phyloP scores from a whole-genome alignment of 2,888 invertebrate species.

The Leptopilina drosophilae region DNA sequence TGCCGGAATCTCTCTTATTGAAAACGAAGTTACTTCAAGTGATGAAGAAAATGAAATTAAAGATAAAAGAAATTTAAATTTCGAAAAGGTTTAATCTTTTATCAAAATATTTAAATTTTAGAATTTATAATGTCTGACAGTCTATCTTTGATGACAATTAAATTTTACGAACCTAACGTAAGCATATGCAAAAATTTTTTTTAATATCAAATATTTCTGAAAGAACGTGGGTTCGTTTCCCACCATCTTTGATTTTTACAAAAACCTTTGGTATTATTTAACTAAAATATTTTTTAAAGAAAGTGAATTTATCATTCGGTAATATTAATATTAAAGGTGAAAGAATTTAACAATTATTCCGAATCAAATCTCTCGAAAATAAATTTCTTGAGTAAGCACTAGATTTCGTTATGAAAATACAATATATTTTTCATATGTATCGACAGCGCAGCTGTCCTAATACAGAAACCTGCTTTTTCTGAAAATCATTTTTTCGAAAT shows the following conservation, averaged over 20 bases:
- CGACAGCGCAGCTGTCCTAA: too few relatives aligned
- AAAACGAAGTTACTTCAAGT: not conserved
- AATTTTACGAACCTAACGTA: not conserved
- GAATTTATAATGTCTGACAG: not conserved
- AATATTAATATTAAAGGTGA: too few relatives aligned
- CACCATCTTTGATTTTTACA: not conserved
- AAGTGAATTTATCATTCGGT: too few relatives aligned
- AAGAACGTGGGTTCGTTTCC: not conserved
- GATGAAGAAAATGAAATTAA: slow-evolving; percentile 1
- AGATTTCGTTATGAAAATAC: too few relatives aligned
- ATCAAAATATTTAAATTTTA: not conserved
- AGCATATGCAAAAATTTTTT: not conserved
- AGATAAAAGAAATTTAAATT: not conserved
- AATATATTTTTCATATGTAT: too few relatives aligned
- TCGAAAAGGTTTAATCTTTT: not conserved
- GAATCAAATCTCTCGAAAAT: too few relatives aligned
- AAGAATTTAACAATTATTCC: too few relatives aligned
- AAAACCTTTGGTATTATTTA: too few relatives aligned
- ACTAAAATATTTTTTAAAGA: too few relatives aligned
- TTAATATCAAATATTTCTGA: not conserved
- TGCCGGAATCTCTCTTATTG: not conserved
- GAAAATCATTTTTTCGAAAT: too few relatives aligned
- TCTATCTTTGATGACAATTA: not conserved
- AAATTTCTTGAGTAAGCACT: too few relatives aligned
- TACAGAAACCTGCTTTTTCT: too few relatives aligned